Conservation (phyloP, 2,797 vertebrate species). For the Cuniculus paca region DNA sequence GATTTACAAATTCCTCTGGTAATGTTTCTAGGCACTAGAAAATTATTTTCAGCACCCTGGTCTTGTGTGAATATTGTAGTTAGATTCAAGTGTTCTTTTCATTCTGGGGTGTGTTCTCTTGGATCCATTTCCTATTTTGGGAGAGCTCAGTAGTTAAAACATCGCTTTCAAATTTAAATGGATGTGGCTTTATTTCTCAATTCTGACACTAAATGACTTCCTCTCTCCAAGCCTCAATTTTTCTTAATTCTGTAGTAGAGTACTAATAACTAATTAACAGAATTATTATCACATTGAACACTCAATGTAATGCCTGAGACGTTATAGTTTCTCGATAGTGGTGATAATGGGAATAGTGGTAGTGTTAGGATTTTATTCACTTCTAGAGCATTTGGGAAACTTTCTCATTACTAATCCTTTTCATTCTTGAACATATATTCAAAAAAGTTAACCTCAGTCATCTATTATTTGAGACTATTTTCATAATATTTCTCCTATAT, state of each 20-base stretch:
- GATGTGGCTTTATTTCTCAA: constrained; percentile 21
- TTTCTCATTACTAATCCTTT: constrained; percentile 7
- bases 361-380: not conserved
- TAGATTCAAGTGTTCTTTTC: not conserved
- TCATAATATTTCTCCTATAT: not conserved
- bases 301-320: not conserved
- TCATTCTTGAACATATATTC: not conserved
- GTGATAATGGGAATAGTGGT: not conserved
- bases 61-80: not conserved
- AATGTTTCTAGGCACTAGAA: not conserved
- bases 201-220: not conserved
- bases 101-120: not conserved
- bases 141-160: not conserved
- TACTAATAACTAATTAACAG: not conserved
- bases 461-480: constrained; percentile 34
- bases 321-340: not conserved
- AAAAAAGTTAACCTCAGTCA: not conserved
- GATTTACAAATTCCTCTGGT: not conserved
- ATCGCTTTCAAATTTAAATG: not conserved
- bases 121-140: not conserved
- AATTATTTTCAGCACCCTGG: not conserved
- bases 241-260: not conserved
- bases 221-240: not conserved
- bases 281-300: not conserved
- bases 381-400: not conserved